Base-by-base conservation (phyloP, 2,113 vertebrate genomes). In the Gnathonemus echidnorhynchus region DNA sequence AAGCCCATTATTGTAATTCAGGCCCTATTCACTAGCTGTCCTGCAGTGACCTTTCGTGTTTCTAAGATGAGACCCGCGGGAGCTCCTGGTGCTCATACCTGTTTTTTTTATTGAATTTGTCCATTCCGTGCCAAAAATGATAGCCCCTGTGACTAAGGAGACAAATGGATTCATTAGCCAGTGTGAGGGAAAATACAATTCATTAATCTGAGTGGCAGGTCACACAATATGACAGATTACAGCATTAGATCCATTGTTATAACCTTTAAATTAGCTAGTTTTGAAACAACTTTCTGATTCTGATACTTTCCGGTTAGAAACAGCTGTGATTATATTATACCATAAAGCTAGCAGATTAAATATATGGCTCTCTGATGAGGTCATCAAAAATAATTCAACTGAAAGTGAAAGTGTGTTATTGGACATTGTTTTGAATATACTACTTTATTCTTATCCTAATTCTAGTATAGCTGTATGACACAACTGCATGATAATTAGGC, bases 181-280 rank as follows among this genome's bases (percentile, higher is more conserved):
- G 42, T 89, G 83, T 87, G 86, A 87, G 87, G 53, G 62, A 90
- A 86, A 62, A 89, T 45, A 84, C 88, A 88, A 89, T 87, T 62
- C 80, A 91, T 90, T 91, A 91, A 89, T 91, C 88, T 88, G 70
- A 85, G 70, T 50, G 45, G 88, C n/a, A 77, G 84, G 58, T 91
- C 88, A 90, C 70, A 49, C 70, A 77, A 58, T 88, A 89, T 93
- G 93, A 95, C 93, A 91, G 93, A 93, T 91, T 80, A 39, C 19
- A 92, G 93, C 90, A 90, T 89, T 93, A 92, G 87, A 50, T 90
- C 90, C 91, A 87, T 86, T 85, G 91, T 90, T 92, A 93, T 92
- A 93, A 91, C 46, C 89, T 70, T 80, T 62, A 89, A 24, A 66
- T 83, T 35, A 17, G 85, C 53, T 39, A 74, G 58, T 90, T 89